phyloP scores from a whole-genome alignment of 2,888 invertebrate species.

The Hermodice carunculata region DNA sequence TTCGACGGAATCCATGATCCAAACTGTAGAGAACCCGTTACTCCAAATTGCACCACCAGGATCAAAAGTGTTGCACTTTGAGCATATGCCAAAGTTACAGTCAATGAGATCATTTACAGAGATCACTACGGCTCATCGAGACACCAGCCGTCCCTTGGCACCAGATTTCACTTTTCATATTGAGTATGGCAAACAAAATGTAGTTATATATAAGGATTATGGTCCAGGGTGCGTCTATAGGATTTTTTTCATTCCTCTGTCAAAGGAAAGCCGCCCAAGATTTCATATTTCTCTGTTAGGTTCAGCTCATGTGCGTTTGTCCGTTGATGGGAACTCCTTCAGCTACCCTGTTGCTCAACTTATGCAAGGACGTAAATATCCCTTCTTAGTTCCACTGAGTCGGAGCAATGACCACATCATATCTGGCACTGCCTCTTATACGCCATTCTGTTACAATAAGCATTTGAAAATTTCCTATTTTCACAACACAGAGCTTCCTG shows the following conservation, averaged over 20 bases:
- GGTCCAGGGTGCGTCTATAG: conserved; percentile 42
- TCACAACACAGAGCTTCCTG: conserved; percentile 26
- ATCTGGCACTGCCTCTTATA: conserved; percentile 40
- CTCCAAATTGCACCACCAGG: no score
- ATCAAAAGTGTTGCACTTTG: conserved; percentile 22
- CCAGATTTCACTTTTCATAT: conserved; percentile 48
- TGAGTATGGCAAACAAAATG: conserved; percentile 22
- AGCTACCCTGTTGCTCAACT: no score
- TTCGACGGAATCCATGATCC: no score
- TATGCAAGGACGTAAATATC: no score
- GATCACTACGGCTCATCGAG: conserved; percentile 41
- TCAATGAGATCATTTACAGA: conserved; percentile 25
- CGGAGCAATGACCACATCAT: no score
- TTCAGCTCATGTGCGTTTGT: no score
- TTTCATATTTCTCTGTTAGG: no score
- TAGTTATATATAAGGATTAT: conserved; percentile 41
- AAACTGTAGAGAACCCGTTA: no score
- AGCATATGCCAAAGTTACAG: conserved; percentile 24
- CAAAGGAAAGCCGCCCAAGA: no score
- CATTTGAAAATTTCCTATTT: conserved; percentile 27
- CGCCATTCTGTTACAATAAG: conserved; percentile 40
- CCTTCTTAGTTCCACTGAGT: no score
- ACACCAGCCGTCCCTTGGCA: conserved; percentile 38
- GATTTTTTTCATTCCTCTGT: conserved; percentile 41
- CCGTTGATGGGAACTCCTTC: no score